Evolutionary conservation across 2,797 vertebrate genomes (phyloP).

Genomic region (Micrastur ruficollis): DNA sequence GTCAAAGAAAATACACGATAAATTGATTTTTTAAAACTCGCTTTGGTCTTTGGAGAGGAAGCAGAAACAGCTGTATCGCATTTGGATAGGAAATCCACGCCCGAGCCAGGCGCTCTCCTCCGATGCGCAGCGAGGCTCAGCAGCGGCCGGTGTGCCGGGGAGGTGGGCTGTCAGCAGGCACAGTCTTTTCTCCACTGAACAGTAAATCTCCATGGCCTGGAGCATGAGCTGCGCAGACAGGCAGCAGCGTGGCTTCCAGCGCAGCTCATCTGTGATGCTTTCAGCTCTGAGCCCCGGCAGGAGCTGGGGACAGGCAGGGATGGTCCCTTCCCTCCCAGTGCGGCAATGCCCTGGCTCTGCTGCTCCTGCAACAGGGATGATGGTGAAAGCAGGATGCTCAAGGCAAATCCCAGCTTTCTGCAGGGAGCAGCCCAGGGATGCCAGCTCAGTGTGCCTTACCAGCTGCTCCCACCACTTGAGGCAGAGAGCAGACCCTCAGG

Average conservation of each 20-base stretch:
- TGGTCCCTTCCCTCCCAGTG: not conserved
- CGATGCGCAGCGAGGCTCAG: not conserved
- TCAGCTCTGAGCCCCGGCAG: accelerated
- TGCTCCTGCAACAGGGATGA: not conserved
- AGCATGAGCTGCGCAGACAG: not conserved
- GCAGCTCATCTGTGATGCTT: not conserved
- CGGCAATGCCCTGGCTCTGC: not conserved
- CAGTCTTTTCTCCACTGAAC: not conserved
- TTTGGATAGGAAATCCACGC: not conserved
- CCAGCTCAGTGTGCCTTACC: not conserved
- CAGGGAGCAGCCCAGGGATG: not conserved
- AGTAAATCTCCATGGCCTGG: not conserved
- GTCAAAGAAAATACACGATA: not conserved
- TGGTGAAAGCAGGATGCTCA: not conserved
- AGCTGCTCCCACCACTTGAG: not conserved
- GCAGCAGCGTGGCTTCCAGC: not conserved
- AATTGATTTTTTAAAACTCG: not conserved
- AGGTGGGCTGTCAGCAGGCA: not conserved
- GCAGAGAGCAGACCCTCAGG: not conserved
- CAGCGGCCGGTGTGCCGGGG: accelerated
- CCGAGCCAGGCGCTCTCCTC: not conserved
- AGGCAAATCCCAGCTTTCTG: not conserved
- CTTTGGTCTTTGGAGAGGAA: slow-evolving; percentile 1
- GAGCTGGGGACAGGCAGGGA: not conserved
- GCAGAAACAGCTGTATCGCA: slow-evolving; percentile 14